A percentile compares a stretch with the other conserved stretches of the same genome.
Evolutionary conservation across 2,888 invertebrate genomes (phyloP).

Genomic region (Meta bourneti): DNA sequence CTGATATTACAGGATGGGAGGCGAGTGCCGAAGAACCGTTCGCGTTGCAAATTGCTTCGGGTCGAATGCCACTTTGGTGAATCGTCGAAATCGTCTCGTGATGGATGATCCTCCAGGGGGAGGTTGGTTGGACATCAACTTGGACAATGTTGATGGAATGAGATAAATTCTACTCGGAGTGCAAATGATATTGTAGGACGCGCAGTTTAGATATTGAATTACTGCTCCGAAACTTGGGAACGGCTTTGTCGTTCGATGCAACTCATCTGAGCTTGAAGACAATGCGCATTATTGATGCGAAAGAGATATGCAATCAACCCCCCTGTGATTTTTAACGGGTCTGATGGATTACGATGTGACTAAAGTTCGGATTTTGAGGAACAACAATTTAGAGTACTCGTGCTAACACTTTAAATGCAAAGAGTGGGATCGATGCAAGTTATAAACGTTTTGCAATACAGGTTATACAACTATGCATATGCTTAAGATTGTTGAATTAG

Average conservation of each 20-base stretch:
- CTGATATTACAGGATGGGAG: neutral
- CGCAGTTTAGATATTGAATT: neutral
- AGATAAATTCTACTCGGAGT: neutral
- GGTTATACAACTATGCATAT: no score
- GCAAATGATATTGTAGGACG: neutral
- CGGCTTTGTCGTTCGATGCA: neutral
- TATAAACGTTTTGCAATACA: no score
- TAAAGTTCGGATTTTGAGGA: no score
- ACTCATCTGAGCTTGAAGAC: no score
- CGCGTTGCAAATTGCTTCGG: constrained; percentile 32
- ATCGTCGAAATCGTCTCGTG: constrained; percentile 30
- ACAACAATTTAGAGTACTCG: no score
- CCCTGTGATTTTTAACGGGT: no score
- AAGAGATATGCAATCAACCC: no score
- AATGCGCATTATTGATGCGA: no score
- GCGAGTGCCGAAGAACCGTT: constrained; percentile 16
- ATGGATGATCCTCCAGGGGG: constrained; percentile 15
- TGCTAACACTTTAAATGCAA: no score
- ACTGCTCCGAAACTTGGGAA: neutral
- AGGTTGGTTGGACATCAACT: constrained; percentile 8
- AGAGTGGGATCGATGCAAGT: no score
- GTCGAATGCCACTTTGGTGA: constrained; percentile 4
- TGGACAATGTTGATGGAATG: constrained; percentile 18
- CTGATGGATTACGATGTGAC: no score
- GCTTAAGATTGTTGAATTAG: no score